Evolutionary conservation across 2,888 invertebrate genomes (phyloP), one percentile per base, ranked within the genome.

Genomic region (Amblyjoppa fuscipennis): DNA sequence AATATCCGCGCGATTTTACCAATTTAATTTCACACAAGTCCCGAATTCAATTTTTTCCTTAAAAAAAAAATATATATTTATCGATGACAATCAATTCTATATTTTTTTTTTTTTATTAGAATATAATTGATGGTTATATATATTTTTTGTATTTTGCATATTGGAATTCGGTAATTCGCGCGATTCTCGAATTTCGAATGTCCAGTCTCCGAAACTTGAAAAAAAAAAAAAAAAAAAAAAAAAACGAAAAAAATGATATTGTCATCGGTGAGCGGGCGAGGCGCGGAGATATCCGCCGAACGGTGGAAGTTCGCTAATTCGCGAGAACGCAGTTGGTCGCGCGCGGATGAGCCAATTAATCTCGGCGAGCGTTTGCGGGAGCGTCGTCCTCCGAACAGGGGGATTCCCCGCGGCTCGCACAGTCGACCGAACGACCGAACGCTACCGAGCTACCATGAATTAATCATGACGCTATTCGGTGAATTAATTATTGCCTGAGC

Each of bases 391-490:
- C 31, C 16, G 34, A 73, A 73, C 45, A 28, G 45, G 45, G 45
- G 45, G 45, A 45, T 53, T 49, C 51, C 28, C 28, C 31, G 5
- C 51, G 31, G n/a, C 51, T 0, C 45, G 45, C 53, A 31, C 56
- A n/a, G 34, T 53, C 77, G 28, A 56, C 77, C 41, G 41, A 79
- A 79, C 78, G 78, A 79, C 78, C 9, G 61, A 71, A 61, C 78
- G 78, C 78, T 49, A 64, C 70, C 78, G 70, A 79, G 70, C 78
- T 31, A 70, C 70, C 78, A 79, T 79, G 78, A 79, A 79, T 79
- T 79, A 79, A 79, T 71, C 78, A 79, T 79, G 78, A 79, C 78
- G 61, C 78, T 71, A 70, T 79, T 79, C 70, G 45, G 78, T 79
- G 78, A 79, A 79, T 79, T 79, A 79, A 79, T 79, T 70, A 79